Evolutionary conservation across 2,797 vertebrate species (phyloP).

Genomic region (Cossypha caffra): DNA sequence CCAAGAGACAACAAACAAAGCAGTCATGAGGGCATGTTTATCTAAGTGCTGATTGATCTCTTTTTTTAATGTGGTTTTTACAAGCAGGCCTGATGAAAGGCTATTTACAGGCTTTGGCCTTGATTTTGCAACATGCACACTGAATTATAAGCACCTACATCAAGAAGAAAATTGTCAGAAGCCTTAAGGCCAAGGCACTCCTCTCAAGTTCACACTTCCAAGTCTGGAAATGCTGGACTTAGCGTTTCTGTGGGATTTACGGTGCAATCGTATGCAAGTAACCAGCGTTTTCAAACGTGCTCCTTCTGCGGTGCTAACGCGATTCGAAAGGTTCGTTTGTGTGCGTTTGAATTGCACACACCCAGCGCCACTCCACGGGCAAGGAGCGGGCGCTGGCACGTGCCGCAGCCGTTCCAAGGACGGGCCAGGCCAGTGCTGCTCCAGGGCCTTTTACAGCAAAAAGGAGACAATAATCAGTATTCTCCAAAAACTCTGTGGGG

Average conservation of each 20-base stretch:
- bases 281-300: rapidly evolving
- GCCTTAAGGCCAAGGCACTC: neutral
- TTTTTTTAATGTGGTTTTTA: conserved; percentile 15
- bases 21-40: neutral
- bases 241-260: neutral
- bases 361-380: rapidly evolving
- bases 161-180: neutral
- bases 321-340: neutral
- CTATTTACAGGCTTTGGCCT: conserved; percentile 6
- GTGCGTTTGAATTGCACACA: neutral
- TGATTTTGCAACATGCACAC: neutral
- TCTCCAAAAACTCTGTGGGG: neutral
- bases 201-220: neutral
- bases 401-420: rapidly evolving
- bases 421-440: neutral
- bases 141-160: neutral
- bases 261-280: rapidly evolving
- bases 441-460: neutral
- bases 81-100: conserved; percentile 5
- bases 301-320: neutral
- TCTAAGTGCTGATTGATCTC: conserved; percentile 23
- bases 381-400: rapidly evolving
- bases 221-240: neutral
- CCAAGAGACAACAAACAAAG: conserved; percentile 14
- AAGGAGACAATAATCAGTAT: neutral